phyloP scores from a whole-genome alignment of 1,140 invertebrate species.

The Drosophila takahashii region DNA sequence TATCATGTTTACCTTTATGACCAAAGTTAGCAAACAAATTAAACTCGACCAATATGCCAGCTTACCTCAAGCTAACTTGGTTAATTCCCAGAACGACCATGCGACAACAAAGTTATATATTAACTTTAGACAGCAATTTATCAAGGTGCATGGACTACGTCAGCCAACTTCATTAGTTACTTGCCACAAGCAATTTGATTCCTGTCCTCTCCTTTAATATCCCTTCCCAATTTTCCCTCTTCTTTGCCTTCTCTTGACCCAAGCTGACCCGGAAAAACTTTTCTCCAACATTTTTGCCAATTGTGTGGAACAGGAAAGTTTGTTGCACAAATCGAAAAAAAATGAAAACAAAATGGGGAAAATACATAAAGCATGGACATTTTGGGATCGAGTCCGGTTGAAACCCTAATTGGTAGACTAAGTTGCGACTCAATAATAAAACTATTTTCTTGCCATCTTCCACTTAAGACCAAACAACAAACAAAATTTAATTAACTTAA shows the following conservation, averaged over 20 bases:
- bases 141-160: slow-evolving; percentile 8
- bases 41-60: background rate
- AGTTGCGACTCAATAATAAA: slow-evolving; percentile 36
- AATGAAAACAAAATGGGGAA: too few species aligned
- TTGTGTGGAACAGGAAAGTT: slow-evolving; percentile 34
- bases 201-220: background rate
- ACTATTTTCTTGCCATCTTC: slow-evolving; percentile 27
- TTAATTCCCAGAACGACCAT: slow-evolving; percentile 11
- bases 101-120: slow-evolving; percentile 27
- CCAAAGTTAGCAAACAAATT: background rate
- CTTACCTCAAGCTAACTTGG: slow-evolving; percentile 12
- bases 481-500: too few species aligned
- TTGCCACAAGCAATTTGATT: slow-evolving; percentile 41
- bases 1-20: background rate
- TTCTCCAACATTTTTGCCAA: slow-evolving; percentile 37
- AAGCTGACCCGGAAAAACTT: slow-evolving; percentile 36
- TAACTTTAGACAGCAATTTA: slow-evolving; percentile 30
- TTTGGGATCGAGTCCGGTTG: background rate
- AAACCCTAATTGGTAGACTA: slow-evolving; percentile 1
- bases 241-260: slow-evolving; percentile 27
- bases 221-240: background rate
- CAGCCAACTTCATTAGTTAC: slow-evolving; percentile 41
- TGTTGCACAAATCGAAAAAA: background rate
- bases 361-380: slow-evolving; percentile 2
- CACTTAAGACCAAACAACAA: too few species aligned